phyloP scores from a whole-genome alignment of 2,888 invertebrate species.

The Hipparchia semele region DNA sequence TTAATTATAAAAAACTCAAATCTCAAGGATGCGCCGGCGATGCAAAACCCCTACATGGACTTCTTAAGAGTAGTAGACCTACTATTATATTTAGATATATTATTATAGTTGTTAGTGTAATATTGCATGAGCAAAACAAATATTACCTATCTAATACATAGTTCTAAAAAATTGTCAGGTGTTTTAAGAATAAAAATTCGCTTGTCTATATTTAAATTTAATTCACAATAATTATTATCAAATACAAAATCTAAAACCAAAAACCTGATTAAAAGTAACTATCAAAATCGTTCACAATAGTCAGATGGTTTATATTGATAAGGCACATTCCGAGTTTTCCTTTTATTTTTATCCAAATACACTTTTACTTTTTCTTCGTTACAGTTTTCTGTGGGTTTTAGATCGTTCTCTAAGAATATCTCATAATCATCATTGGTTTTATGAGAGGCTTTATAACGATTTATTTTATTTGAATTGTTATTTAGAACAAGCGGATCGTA shows the following conservation, averaged over 20 bases:
- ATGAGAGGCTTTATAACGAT: constrained; percentile 24
- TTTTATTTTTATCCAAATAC: constrained; percentile 61
- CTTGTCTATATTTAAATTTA: not conserved
- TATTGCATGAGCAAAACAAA: no score
- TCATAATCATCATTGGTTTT: constrained; percentile 58
- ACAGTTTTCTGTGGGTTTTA: constrained; percentile 55
- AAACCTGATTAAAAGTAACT: constrained; percentile 5
- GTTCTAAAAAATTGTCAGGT: not conserved
- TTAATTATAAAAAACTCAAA: no score
- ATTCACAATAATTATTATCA: not conserved
- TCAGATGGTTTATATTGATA: constrained; percentile 39
- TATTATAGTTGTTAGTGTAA: no score
- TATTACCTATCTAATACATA: not conserved
- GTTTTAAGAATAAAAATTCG: not conserved
- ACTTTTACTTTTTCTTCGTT: constrained; percentile 62
- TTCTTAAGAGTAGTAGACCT: no score
- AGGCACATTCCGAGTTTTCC: constrained; percentile 51
- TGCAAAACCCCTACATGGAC: no score
- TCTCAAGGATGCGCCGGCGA: no score
- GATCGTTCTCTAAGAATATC: constrained; percentile 59
- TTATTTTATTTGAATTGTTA: constrained; percentile 24
- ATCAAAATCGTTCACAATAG: constrained; percentile 34
- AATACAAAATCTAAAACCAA: constrained; percentile 15
- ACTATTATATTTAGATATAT: no score
- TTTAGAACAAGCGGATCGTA: constrained; percentile 30